Conservation (phyloP, 2,888 invertebrate species). For the Sphinx pinastri region DNA sequence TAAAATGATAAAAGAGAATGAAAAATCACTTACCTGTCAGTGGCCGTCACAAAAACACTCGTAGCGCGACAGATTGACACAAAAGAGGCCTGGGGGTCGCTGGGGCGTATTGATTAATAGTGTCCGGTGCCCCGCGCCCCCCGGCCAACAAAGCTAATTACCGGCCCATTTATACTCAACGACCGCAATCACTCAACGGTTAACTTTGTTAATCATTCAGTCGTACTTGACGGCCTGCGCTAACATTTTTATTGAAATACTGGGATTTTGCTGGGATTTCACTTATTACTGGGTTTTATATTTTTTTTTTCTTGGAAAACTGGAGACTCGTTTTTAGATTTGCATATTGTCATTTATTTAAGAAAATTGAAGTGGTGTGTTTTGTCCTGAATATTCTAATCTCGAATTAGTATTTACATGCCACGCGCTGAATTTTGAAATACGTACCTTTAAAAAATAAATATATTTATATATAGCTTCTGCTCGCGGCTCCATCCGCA, state of each 20-base stretch:
- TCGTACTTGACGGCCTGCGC: conserved; percentile 9
- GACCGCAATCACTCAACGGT: conserved; percentile 30
- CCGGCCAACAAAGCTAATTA: conserved; percentile 30
- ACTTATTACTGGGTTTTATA: not conserved
- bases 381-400: too few relatives aligned
- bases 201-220: conserved; percentile 27
- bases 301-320: too few relatives aligned
- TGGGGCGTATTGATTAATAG: conserved; percentile 31
- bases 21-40: conserved; percentile 34
- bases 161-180: conserved; percentile 29
- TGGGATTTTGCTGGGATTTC: not conserved
- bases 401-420: too few relatives aligned
- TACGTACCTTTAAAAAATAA: too few relatives aligned
- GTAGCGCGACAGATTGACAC: conserved; percentile 40
- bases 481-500: too few relatives aligned
- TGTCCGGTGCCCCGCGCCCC: conserved; percentile 25
- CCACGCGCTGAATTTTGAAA: too few relatives aligned
- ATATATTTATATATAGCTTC: too few relatives aligned
- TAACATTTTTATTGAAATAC: conserved; percentile 24
- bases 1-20: not conserved
- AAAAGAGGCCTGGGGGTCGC: conserved; percentile 32
- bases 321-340: too few relatives aligned
- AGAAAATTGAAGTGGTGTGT: too few relatives aligned
- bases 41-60: conserved; percentile 41
- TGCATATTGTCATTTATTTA: too few relatives aligned